These are phyloP conservation scores for Oegoconia quadripuncta DNA, from an alignment of 2,888 invertebrate species.

Conservation along the genomic window DNA sequence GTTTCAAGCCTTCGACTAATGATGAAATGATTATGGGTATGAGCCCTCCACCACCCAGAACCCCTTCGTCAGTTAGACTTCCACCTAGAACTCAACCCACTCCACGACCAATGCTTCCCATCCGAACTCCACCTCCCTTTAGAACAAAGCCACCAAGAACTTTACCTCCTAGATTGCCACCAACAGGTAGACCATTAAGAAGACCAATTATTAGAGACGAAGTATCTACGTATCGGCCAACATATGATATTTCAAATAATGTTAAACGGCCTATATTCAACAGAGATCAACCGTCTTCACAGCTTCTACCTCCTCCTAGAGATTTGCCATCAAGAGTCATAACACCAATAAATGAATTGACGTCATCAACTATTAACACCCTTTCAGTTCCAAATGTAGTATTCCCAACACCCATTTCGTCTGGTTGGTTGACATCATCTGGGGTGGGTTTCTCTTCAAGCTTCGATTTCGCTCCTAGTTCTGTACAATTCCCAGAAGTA, in stretches of 20 bases:
- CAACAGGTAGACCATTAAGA: conserved; percentile 47
- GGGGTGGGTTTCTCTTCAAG: conserved; percentile 63
- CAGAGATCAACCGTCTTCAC: conserved; percentile 60
- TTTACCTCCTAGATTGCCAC: conserved; percentile 44
- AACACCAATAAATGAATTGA: conserved; percentile 34
- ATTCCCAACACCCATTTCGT: conserved; percentile 65
- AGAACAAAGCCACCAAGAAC: conserved; percentile 58
- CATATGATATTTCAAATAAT: conserved; percentile 59
- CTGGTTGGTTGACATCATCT: conserved; percentile 69
- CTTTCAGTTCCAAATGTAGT: conserved; percentile 46
- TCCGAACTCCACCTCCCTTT: conserved; percentile 55
- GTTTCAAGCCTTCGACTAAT: conserved; percentile 61
- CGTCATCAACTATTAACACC: conserved; percentile 29
- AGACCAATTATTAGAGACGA: conserved; percentile 58
- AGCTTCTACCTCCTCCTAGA: conserved; percentile 59
- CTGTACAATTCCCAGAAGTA: conserved; percentile 49
- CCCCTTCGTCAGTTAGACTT: conserved; percentile 41
- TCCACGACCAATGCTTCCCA: conserved; percentile 51
- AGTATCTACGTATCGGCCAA: conserved; percentile 65
- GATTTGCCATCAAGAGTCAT: conserved; percentile 41
- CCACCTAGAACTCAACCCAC: conserved; percentile 48
- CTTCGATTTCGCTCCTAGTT: conserved; percentile 58
- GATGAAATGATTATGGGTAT: conserved; percentile 78
- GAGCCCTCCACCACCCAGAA: conserved; percentile 72
- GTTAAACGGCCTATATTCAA: conserved; percentile 55